A percentile compares a stretch with the other conserved stretches of the same genome.
These are phyloP conservation scores for Dilophus febrilis DNA, from an alignment of 2,888 invertebrate genomes.

Conservation along the genomic window DNA sequence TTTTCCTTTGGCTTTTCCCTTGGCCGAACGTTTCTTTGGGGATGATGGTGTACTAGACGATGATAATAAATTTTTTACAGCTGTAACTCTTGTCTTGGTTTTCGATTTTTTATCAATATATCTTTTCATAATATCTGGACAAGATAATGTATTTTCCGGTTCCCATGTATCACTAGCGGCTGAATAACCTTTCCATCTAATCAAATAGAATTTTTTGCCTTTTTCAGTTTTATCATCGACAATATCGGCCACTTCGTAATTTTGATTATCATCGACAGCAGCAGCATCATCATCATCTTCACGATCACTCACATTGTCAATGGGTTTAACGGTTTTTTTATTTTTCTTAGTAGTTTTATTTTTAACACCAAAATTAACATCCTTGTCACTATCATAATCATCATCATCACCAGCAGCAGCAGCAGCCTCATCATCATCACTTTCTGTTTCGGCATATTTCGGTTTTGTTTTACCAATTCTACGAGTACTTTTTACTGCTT, in stretches of 20 bases:
- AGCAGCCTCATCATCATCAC: too few species aligned
- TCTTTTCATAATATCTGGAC: conserved; percentile 45
- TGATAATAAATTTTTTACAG: conserved; percentile 15
- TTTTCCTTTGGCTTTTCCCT: not conserved
- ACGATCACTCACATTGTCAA: not conserved
- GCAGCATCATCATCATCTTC: not conserved
- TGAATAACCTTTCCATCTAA: conserved; percentile 63
- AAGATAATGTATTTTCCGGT: conserved; percentile 49
- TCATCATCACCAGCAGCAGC: not conserved
- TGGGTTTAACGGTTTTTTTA: too few species aligned
- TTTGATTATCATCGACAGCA: not conserved
- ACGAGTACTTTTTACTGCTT: too few species aligned
- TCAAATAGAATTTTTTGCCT: conserved; percentile 48
- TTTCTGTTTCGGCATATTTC: too few species aligned
- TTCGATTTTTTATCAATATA: conserved; percentile 18
- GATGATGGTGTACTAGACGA: too few species aligned
- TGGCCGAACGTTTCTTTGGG: not conserved
- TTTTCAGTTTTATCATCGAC: conserved; percentile 50
- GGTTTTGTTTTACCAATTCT: too few species aligned
- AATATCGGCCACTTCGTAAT: conserved; percentile 50
- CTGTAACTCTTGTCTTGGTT: conserved; percentile 21
- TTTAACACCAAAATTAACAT: not conserved
- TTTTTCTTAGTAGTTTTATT: not conserved
- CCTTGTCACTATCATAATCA: not conserved
- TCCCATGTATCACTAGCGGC: conserved; percentile 60